Base-by-base conservation (phyloP, 2,888 invertebrate genomes). In the Drosophila nr. fundita region DNA sequence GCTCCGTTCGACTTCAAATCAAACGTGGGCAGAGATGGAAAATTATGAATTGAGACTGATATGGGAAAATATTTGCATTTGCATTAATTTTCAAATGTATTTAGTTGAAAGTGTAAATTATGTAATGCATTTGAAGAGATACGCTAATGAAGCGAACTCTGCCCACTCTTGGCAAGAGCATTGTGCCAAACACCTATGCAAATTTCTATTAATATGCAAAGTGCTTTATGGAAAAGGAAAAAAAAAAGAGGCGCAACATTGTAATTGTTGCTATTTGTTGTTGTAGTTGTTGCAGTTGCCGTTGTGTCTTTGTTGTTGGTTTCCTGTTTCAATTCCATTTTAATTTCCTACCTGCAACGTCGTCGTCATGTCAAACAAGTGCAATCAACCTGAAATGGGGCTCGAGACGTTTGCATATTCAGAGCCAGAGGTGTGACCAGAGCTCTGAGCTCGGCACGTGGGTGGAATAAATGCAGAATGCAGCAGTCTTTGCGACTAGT, bases 141-240 rank as follows among this genome's bases (percentile, higher is more conserved):
- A 40, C 61, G 34, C 62, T 71, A 71, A 71, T 71, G 70, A 72
- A 62, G 57, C 45, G 45, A 45, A 8, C 45, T 15, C 45, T 45
- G 55, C 78, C 73, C 64, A 77, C 62, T 40, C 59, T 15, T 1
- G 27, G 34, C 27, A 38, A 38, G 15, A 4, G 45, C 42, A 2
- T 42, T 21, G 42, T 42, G 11, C 15, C 67, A 73, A 78, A 80
- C 89, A 83, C 87, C 72, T 87, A 89, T 89, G 84, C 76, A 84
- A 83, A 89, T 84, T 82, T 80, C 69, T 78, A 78, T 83, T 84
- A 89, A 84, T 81, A 87, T 84, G 84, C 84, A 87, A 84, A 84
- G 74, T 87, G 89, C 73, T 69, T 50, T 50, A 70, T 70, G 78
- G 78, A 52, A 68, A 34, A 8, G 36, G 7, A 68, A 62, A 63